These are phyloP conservation scores for Phyllotreta cruciferae DNA, from an alignment of 2,888 invertebrate genomes.

Conservation along the genomic window DNA sequence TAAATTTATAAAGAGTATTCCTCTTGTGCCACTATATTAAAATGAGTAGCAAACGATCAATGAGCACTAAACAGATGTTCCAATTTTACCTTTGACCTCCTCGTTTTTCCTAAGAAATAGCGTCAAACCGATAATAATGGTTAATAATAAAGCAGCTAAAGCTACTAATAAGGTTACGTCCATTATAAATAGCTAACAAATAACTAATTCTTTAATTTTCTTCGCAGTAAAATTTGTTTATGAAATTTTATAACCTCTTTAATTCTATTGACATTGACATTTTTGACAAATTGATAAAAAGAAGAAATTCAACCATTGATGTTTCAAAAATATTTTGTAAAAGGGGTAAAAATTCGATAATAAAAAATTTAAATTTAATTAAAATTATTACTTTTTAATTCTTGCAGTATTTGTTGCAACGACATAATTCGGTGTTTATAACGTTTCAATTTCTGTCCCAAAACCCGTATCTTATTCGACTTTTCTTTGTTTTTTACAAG, in stretches of 20 bases:
- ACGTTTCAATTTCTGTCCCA: no score
- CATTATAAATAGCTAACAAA: slow-evolving; percentile 51
- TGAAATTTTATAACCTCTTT: slow-evolving; percentile 16
- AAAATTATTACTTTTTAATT: no score
- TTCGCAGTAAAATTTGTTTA: slow-evolving; percentile 12
- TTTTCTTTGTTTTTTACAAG: no score
- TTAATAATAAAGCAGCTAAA: slow-evolving; percentile 56
- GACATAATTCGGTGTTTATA: no score
- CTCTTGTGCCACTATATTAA: no score
- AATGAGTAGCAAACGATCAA: background rate
- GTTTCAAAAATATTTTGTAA: no score
- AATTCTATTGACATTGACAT: background rate
- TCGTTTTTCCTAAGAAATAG: slow-evolving; percentile 52
- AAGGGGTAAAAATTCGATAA: no score
- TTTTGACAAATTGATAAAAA: background rate
- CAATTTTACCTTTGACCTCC: slow-evolving; percentile 35
- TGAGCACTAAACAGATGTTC: background rate
- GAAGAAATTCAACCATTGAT: no score
- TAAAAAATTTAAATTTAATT: no score
- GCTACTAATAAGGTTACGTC: slow-evolving; percentile 61
- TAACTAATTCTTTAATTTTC: background rate
- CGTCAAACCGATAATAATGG: slow-evolving; percentile 57
- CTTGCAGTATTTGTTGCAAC: no score
- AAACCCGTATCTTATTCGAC: no score
- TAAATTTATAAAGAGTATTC: no score